Conservation (phyloP, 2,113 vertebrate species). For the Peromyscus californicus region DNA sequence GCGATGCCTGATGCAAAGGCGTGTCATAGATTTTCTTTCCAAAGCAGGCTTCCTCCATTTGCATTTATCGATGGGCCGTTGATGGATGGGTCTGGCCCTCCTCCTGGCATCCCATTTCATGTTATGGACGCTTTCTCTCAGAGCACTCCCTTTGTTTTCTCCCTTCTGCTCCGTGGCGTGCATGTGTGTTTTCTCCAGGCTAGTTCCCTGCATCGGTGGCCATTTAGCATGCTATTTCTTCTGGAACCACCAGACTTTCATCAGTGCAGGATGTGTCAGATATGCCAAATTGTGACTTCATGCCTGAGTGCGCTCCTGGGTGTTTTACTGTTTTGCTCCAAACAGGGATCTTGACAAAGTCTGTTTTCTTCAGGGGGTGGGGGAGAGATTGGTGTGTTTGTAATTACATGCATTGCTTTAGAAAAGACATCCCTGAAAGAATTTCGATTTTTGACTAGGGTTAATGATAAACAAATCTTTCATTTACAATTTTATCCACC, state of each 20-base stretch:
- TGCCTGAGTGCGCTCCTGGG: background rate
- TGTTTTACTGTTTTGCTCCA: background rate
- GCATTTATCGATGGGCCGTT: conserved; percentile 67
- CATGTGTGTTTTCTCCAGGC: conserved; percentile 35
- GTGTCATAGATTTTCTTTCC: conserved; percentile 60
- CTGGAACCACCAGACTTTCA: conserved; percentile 26
- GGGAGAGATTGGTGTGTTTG: background rate
- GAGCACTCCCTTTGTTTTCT: conserved; percentile 61
- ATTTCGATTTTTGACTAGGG: conserved; percentile 7
- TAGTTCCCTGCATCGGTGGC: background rate
- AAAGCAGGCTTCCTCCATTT: background rate
- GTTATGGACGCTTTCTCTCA: background rate
- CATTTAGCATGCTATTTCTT: conserved; percentile 10
- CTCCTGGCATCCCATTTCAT: conserved; percentile 47
- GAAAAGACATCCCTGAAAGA: background rate
- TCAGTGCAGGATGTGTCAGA: conserved; percentile 31
- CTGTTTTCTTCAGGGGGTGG: background rate
- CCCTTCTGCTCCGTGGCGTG: background rate
- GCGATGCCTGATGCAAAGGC: background rate
- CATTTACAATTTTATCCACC: background rate
- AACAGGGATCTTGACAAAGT: conserved; percentile 8
- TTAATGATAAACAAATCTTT: conserved; percentile 18
- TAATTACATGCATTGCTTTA: background rate
- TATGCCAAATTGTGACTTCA: conserved; percentile 23
- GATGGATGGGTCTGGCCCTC: conserved; percentile 66